A percentile compares a stretch with the other conserved stretches of the same genome.
phyloP scores from a whole-genome alignment of 30 jellyfish, hydroid and myxozoan species.

The Aurelia sp. region DNA sequence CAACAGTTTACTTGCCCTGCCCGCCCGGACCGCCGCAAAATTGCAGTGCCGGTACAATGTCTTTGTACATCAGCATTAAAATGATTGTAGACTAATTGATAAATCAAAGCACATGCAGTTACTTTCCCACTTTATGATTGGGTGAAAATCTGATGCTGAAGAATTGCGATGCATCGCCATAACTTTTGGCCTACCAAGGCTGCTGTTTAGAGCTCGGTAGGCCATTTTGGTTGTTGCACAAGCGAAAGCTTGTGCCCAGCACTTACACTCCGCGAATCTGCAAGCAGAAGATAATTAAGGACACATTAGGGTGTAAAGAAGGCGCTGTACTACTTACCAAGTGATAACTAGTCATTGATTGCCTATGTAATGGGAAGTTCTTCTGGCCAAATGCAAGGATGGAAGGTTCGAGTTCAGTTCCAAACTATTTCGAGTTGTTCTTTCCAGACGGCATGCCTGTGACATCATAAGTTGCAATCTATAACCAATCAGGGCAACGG shows the following conservation, averaged over 20 bases:
- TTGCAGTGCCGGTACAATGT: too few species aligned
- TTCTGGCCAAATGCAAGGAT: constrained; percentile 26
- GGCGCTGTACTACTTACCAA: constrained; percentile 14
- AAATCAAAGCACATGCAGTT: too few species aligned
- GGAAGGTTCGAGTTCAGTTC: background rate
- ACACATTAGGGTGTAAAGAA: background rate
- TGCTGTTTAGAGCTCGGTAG: too few species aligned
- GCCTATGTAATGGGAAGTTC: constrained; percentile 8
- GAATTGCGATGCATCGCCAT: too few species aligned
- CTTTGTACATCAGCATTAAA: too few species aligned
- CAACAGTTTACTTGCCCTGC: too few species aligned
- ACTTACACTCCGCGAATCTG: background rate
- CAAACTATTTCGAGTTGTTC: background rate
- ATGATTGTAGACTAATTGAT: too few species aligned
- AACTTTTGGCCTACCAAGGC: too few species aligned
- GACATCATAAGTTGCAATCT: constrained; percentile 31
- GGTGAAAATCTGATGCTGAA: too few species aligned
- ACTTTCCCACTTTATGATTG: too few species aligned
- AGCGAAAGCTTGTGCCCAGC: background rate
- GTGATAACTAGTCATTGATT: constrained; percentile 56
- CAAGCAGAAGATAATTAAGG: background rate
- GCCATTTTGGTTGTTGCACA: too few species aligned
- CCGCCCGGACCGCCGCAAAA: too few species aligned
- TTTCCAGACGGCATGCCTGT: constrained; percentile 52
- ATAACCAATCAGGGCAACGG: constrained; percentile 24